Evolutionary conservation across 1,140 invertebrate genomes (phyloP), one percentile per base, ranked within the genome.

Genomic region (Phenacoccus solenopsis): DNA sequence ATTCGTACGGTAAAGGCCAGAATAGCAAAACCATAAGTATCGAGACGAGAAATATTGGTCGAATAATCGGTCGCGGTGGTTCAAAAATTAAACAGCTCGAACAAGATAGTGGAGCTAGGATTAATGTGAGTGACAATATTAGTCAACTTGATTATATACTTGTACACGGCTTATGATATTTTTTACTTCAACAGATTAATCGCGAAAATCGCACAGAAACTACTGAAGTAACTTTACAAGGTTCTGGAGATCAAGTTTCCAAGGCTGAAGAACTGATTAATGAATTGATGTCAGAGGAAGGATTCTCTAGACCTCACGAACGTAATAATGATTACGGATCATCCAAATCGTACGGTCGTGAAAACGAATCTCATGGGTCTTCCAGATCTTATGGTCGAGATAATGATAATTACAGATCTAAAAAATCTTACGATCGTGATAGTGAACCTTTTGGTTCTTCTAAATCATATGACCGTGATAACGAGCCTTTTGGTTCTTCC

Each of bases 71-170:
- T 0, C 86, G 82, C 78, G 86, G 87, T 35, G 90, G 90, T 1
- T 81, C 79, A 1, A 90, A 88, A 77, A 91, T 92, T n/a, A 82
- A 81, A 74, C 87, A 90, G 73, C 74, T 93, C 0, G 81, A 90
- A 78, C 80, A 81, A n/a, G 76, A 82, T 57, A 85, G 81, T 74
- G 81, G 81, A 1, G 82, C 85, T 25, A 79, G 74, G 68, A 86
- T 88, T 67, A 81, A 80, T 64, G 81, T 86, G 74, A 74, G 68
- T 71, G 30, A 32, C 30, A 32, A 71, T 28, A 38, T 32, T 16
- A 22, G 38, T 0, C 38, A 68, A 28, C 21, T 13, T 32, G 69
- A 67, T 0, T 67, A 67, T 27, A 64, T 70, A n/a, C 67, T 61
- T 0, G 69, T 57, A 13, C 22, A 68, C 10, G 9, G 1, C 5